Evolutionary conservation across 1,140 invertebrate genomes (phyloP), one percentile per base, ranked within the genome.

Genomic region (Forficula auricularia): DNA sequence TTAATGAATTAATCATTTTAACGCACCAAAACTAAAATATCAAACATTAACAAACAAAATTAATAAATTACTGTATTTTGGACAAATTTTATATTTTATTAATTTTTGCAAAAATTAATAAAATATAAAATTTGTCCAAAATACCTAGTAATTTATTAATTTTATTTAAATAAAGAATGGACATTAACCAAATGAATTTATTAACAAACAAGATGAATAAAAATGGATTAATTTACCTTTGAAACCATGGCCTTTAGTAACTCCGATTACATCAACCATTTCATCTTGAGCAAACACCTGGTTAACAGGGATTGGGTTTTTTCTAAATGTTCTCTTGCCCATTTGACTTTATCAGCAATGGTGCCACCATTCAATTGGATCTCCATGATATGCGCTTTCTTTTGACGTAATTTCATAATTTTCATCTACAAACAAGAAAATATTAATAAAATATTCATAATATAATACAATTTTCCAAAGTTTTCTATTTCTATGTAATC

Each of bases 341-440:
- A 99, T 58, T 95, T 81, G 19, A 99, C 82, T 64, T 99, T 99
- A 47, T 98, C 79, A 44, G 79, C 73, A 55, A 98, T 76, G 46
- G 80, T 83, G 43, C 96, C 96, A 57, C 96, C 96, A 62, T 99
- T 99, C 37, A 99, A 61, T 69, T 99, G 96, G 57, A 99, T 95
- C 70, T 99, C 96, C 89, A 98, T 97, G 44, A 99, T 90, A 57
- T 99, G 92, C 19, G 95, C 92, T 64, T 99, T 98, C 81, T 98
- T 99, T 63, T 98, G 92, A 48, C 92, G 80, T 67, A 95, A 88
- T 57, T 89, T 89, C 64, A 99, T 70, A 53, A 98, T 64, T 62
- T 96, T 96, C 78, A 97, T 98, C 80, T 96, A 60, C n/a, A 49
- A 33, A 32, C 19, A 22, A 19, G 44, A 12, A 18, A 46, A 41